phyloP scores from a whole-genome alignment of 2,888 invertebrate genomes.

The Philopedon plagiatum region DNA sequence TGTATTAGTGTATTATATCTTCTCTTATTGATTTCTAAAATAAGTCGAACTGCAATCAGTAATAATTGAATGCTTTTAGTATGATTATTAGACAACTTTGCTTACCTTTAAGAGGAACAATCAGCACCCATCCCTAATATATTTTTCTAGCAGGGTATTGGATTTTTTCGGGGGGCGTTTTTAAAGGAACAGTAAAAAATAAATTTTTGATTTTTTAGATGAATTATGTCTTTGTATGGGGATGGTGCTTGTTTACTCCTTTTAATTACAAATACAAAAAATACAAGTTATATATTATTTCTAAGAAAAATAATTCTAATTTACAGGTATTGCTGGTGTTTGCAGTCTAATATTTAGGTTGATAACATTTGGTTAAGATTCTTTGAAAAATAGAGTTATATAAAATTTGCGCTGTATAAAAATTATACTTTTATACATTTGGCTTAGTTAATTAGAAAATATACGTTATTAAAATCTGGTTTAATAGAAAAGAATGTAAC shows the following conservation, averaged over 20 bases:
- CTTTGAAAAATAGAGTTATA: background rate
- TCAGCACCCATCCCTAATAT: no score
- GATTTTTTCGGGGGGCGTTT: no score
- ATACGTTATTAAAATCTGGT: constrained; percentile 6
- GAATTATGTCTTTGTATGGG: no score
- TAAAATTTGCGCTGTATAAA: constrained; percentile 5
- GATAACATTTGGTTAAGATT: background rate
- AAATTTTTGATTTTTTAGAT: no score
- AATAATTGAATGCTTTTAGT: background rate
- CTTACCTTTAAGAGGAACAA: no score
- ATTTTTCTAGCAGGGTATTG: no score
- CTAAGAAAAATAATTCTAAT: background rate
- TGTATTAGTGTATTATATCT: no score
- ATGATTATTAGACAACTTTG: background rate
- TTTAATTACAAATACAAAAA: background rate
- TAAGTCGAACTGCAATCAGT: no score
- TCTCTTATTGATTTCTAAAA: no score
- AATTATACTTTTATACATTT: constrained; percentile 13
- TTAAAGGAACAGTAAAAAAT: no score
- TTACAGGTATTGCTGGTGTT: background rate
- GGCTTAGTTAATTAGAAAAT: constrained; percentile 1
- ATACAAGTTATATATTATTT: background rate
- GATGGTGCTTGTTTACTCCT: no score
- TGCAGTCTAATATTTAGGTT: background rate
- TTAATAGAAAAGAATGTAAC: constrained; percentile 1